Conservation (phyloP, 2,113 vertebrate genomes). For the Oryzias curvinotus region DNA sequence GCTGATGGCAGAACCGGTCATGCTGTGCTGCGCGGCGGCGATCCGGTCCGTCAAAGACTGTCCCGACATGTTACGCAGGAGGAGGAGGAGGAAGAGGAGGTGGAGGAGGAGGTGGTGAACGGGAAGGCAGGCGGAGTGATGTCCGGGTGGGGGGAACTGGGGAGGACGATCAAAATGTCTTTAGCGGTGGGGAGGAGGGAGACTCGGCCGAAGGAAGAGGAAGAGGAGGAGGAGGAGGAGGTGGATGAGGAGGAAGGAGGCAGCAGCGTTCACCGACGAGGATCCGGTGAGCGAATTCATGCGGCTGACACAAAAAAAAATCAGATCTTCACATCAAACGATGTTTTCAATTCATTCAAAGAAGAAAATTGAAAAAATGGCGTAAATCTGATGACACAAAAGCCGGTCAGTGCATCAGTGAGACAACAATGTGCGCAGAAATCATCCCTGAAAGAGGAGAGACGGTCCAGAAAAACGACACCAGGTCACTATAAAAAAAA, state of each 20-base stretch:
- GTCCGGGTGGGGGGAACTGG: constrained; percentile 51
- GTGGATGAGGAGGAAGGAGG: constrained; percentile 35
- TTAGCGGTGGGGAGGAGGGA: constrained; percentile 60
- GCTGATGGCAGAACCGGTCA: constrained; percentile 85
- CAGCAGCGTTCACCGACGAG: constrained; percentile 60
- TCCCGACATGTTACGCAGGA: constrained; percentile 81
- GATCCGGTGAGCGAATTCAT: constrained; percentile 71
- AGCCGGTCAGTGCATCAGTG: constrained; percentile 9
- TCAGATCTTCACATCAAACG: constrained; percentile 46
- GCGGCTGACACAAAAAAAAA: constrained; percentile 52
- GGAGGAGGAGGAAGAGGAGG: constrained; percentile 23
- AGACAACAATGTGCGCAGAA: constrained; percentile 7
- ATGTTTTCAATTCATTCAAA: constrained; percentile 21
- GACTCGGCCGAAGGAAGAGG: constrained; percentile 59
- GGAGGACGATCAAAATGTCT: constrained; percentile 72
- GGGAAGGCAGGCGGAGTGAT: constrained; percentile 47
- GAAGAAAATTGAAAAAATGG: background rate
- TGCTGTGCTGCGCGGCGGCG: constrained; percentile 87
- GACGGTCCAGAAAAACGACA: background rate
- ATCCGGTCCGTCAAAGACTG: constrained; percentile 90
- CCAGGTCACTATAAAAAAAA: background rate
- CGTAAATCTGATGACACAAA: constrained; percentile 4
- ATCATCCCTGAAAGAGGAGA: constrained; percentile 41
- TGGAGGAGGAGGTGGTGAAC: constrained; percentile 13
- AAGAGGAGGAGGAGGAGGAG: constrained; percentile 26